Conservation (phyloP, 2,113 vertebrate species). For the Axis porcinus region DNA sequence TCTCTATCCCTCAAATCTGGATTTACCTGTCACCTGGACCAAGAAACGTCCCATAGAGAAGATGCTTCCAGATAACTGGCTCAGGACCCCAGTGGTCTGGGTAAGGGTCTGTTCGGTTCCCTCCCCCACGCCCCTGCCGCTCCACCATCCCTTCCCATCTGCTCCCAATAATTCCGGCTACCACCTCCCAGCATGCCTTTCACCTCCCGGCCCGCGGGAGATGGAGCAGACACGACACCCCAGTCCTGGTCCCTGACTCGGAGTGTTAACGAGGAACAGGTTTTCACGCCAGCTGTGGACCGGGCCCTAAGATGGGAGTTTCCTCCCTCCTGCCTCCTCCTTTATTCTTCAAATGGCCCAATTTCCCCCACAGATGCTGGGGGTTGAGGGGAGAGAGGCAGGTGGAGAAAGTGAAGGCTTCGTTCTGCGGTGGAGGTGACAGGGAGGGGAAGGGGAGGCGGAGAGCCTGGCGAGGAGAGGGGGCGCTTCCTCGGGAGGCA, state of each 20-base stretch:
- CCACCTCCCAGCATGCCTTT: slow-evolving; percentile 45
- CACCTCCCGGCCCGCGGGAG: slow-evolving; percentile 17
- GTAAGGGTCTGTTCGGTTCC: neutral
- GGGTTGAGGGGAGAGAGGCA: neutral
- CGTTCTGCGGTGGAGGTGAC: neutral
- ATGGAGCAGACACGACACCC: neutral
- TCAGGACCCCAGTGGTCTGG: neutral
- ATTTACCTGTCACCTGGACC: neutral
- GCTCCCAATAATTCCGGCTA: slow-evolving; percentile 45
- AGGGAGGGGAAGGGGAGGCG: neutral
- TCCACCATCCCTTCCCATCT: slow-evolving; percentile 43
- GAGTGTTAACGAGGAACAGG: slow-evolving; percentile 52
- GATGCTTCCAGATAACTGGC: neutral
- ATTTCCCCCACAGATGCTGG: slow-evolving; percentile 62
- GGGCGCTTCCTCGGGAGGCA: neutral
- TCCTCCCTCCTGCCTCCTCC: slow-evolving; percentile 50
- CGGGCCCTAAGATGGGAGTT: slow-evolving; percentile 20
- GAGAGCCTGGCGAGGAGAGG: neutral
- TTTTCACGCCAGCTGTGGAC: slow-evolving; percentile 54
- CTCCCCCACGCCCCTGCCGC: neutral
- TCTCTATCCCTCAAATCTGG: neutral
- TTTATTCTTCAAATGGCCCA: slow-evolving; percentile 62
- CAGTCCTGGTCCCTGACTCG: neutral
- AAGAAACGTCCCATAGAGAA: neutral
- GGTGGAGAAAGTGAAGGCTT: slow-evolving; percentile 37